Evolutionary conservation across 92 coral and sea anemone species (phyloP).

Genomic region (Pocillopora meandrina): DNA sequence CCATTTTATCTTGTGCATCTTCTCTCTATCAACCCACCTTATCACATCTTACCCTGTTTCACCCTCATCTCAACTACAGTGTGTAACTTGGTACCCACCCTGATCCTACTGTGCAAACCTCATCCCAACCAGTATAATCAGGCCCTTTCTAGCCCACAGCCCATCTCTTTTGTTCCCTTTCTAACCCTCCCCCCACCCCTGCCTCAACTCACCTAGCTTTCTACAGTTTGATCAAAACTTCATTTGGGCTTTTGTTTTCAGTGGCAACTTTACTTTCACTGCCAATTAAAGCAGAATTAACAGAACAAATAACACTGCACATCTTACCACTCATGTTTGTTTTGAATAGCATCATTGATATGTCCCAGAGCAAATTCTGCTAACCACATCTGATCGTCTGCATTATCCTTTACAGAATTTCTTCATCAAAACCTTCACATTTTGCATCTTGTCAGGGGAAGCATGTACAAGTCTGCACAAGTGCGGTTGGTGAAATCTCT

Average conservation of each 20-base stretch:
- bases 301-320: too few species aligned
- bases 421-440: conserved; percentile 75
- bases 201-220: background rate
- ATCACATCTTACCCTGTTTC: too few species aligned
- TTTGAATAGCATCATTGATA: conserved; percentile 66
- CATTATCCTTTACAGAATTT: conserved; percentile 43
- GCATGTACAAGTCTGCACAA: conserved; percentile 69
- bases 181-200: background rate
- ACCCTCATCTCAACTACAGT: too few species aligned
- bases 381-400: conserved; percentile 53
- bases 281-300: too few species aligned
- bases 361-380: conserved; percentile 77
- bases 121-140: too few species aligned
- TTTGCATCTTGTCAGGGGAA: conserved; percentile 77
- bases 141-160: background rate
- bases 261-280: too few species aligned
- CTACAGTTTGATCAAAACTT: background rate
- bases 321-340: conserved; percentile 56
- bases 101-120: too few species aligned
- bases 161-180: too few species aligned
- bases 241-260: background rate
- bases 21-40: too few species aligned
- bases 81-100: too few species aligned
- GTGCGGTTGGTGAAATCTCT: conserved; percentile 66
- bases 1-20: too few species aligned